Base-by-base conservation (phyloP, 2,888 invertebrate genomes). In the Nomada ferruginata region DNA sequence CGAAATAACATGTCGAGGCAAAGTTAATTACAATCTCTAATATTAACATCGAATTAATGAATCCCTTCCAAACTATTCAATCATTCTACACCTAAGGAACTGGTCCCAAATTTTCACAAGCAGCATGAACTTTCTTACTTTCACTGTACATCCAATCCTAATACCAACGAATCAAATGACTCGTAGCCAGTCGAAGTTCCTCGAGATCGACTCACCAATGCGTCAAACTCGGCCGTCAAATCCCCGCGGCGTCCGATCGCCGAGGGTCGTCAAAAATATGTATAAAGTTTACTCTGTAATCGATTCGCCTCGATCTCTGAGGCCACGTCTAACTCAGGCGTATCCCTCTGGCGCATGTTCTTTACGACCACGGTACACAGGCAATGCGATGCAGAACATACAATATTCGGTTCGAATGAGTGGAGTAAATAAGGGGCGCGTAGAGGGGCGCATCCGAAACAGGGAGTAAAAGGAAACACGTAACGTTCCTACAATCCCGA, bases 401-500 rank as follows among this genome's bases (percentile, higher is more conserved):
- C 10, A 57, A 50, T 36, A 66, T 60, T 42, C 23, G 53, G n/a
- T 26, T 52, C 26, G 53, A 9, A 47, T 13, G 63, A 36, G 36
- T 13, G 50, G 53, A 26, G 75, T 60, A 75, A 81, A 75, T 65
- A 82, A 75, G 55, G 44, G 53, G 11, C n/a, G 15, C 47, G 53
- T 47, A 18, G 36, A 29, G 55, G 47, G 42, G 53, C 15, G 20
- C 10, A 63, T 3, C 52, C 55, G 57, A 68, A 50, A 57, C 44
- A 47, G 61, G 20, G 68, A 53, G 50, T 52, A 81, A 68, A 81
- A 81, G 74, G 63, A 69, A 73, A 64, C 66, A 64, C 63, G 52
- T 29, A 11, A 36, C 68, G 59, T 64, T 42, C 64, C 68, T 59
- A 60, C 68, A 26, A 65, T 82, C 52, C 77, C 52, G 73, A 61